Conservation (phyloP, 2,797 vertebrate genomes). For the Phataginus tricuspis region DNA sequence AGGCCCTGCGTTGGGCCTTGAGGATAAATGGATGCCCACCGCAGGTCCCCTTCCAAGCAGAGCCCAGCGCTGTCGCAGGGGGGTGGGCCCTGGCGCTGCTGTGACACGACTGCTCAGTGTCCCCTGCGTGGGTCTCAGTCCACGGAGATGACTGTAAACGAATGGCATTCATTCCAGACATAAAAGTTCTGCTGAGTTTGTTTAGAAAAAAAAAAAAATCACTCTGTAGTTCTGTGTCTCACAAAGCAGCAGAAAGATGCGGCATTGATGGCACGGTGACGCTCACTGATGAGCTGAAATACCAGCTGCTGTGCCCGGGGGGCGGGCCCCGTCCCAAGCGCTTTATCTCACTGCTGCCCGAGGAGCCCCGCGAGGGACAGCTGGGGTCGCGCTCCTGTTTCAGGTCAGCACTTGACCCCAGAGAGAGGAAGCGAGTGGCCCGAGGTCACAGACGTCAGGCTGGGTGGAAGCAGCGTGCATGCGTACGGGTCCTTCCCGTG, state of each 20-base stretch:
- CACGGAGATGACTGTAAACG: neutral
- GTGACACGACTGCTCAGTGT: neutral
- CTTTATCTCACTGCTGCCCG: neutral
- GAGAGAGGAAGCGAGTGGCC: neutral
- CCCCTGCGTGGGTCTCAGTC: neutral
- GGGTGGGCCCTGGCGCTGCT: accelerated
- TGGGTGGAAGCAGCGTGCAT: neutral
- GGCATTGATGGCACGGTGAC: neutral
- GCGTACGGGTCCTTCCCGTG: neutral
- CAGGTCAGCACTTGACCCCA: neutral
- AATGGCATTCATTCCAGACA: neutral
- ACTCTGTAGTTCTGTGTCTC: neutral
- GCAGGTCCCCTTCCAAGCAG: neutral
- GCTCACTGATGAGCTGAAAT: neutral
- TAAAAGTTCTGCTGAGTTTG: neutral
- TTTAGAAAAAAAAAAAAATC: neutral
- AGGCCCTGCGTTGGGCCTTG: neutral
- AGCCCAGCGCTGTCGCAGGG: neutral
- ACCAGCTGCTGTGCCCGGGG: neutral
- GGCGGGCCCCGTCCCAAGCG: neutral
- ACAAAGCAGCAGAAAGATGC: neutral
- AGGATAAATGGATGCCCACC: accelerated
- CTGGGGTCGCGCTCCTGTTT: neutral
- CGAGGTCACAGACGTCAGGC: neutral
- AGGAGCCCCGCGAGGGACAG: neutral